A percentile compares a stretch with the other conserved stretches of the same genome.
phyloP scores from a whole-genome alignment of 1,140 invertebrate genomes.

The Drosophila ogumai region DNA sequence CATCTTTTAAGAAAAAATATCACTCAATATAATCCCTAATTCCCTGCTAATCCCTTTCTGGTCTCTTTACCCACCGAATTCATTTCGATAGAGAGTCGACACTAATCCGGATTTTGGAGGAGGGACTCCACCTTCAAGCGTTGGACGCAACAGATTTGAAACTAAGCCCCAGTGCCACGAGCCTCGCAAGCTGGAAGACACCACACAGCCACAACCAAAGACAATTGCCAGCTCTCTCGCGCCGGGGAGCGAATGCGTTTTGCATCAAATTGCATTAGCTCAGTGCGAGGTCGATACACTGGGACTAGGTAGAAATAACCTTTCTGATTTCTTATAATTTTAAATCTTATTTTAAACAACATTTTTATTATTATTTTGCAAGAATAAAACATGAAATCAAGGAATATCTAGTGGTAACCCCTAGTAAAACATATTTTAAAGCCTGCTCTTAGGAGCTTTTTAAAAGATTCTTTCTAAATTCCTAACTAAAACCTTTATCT shows the following conservation, averaged over 20 bases:
- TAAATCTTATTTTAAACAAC: neutral
- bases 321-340: too few relatives aligned
- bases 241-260: slow-evolving; percentile 16
- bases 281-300: slow-evolving; percentile 12
- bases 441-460: neutral
- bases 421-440: neutral
- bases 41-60: neutral
- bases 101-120: slow-evolving; percentile 31
- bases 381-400: neutral
- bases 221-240: slow-evolving; percentile 12
- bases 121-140: slow-evolving; percentile 3
- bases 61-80: slow-evolving; percentile 13
- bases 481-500: neutral
- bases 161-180: slow-evolving; percentile 38
- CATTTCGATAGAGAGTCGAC: slow-evolving; percentile 17
- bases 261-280: slow-evolving; percentile 38
- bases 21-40: neutral
- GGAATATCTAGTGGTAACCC: neutral
- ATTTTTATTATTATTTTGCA: neutral
- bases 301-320: neutral
- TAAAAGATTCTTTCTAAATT: neutral
- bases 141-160: slow-evolving; percentile 45
- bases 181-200: slow-evolving; percentile 28
- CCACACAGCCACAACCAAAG: slow-evolving; percentile 7
- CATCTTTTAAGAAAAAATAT: neutral